Conservation (phyloP, 2,797 vertebrate species). For the Coreius guichenoti region DNA sequence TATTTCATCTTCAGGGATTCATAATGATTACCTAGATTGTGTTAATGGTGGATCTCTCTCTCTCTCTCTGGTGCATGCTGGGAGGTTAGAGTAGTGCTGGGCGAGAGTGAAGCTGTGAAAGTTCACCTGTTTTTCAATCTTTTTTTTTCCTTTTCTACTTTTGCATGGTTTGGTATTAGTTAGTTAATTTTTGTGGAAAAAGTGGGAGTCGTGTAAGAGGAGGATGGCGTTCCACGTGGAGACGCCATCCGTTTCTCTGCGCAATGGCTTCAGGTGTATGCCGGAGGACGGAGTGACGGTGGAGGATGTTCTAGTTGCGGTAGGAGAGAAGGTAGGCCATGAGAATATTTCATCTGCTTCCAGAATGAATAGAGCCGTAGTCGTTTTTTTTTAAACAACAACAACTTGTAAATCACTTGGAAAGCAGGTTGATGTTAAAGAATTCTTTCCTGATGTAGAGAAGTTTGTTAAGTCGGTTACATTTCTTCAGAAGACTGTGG, state of each 20-base stretch:
- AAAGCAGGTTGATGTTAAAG: too few species aligned
- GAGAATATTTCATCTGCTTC: not conserved
- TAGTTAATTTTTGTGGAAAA: not conserved
- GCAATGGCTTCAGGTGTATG: not conserved
- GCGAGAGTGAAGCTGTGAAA: too few species aligned
- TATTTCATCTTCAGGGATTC: too few species aligned
- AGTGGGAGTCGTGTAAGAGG: not conserved
- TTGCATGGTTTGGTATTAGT: not conserved
- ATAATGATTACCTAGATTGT: too few species aligned
- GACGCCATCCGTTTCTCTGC: not conserved
- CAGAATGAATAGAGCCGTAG: not conserved
- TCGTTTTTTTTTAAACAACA: not conserved
- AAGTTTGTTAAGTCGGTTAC: too few species aligned
- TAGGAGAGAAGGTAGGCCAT: not conserved
- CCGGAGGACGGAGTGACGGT: too few species aligned
- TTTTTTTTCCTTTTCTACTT: not conserved
- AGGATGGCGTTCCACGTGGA: not conserved
- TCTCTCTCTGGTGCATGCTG: too few species aligned
- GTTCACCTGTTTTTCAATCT: too few species aligned
- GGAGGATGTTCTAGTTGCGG: not conserved
- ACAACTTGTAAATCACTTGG: not conserved
- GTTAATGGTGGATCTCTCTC: too few species aligned
- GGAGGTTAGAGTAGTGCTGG: too few species aligned
- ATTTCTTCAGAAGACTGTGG: too few species aligned
- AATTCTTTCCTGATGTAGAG: too few species aligned